phyloP scores from a whole-genome alignment of 2,888 invertebrate genomes.

The Pachymerium ferrugineum region DNA sequence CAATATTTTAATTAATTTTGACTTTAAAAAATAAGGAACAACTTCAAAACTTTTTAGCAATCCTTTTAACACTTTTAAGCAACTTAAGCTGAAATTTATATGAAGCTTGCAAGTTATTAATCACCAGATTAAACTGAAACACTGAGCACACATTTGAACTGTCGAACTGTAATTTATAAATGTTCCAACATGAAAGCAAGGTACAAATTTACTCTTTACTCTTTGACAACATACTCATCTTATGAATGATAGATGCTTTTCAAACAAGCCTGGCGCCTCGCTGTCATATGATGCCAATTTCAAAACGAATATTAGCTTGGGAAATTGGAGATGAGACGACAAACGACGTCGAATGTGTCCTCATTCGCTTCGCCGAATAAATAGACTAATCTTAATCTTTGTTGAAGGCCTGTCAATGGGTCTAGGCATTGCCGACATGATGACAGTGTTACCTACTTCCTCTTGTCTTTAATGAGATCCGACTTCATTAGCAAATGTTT shows the following conservation, averaged over 20 bases:
- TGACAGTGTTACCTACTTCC: conserved; percentile 1
- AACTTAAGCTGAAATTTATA: too few species aligned
- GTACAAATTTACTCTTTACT: neutral
- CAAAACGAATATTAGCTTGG: neutral
- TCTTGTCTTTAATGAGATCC: neutral
- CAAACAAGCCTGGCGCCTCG: neutral
- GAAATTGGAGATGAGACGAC: conserved; percentile 1
- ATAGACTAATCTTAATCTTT: neutral
- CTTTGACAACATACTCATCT: neutral
- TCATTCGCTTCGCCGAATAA: neutral
- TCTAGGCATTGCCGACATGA: neutral
- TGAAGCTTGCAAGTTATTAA: too few species aligned
- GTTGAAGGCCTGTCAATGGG: neutral
- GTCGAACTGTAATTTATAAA: neutral
- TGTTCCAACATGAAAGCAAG: neutral
- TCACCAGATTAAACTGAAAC: too few species aligned
- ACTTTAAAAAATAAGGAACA: too few species aligned
- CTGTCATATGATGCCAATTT: neutral
- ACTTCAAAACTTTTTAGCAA: too few species aligned
- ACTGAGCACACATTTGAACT: neutral
- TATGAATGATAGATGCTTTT: neutral
- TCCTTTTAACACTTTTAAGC: too few species aligned
- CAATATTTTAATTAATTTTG: too few species aligned
- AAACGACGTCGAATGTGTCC: neutral
- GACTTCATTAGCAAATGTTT: neutral